phyloP scores from a whole-genome alignment of 2,888 invertebrate species.

The Erpobdella octoculata region DNA sequence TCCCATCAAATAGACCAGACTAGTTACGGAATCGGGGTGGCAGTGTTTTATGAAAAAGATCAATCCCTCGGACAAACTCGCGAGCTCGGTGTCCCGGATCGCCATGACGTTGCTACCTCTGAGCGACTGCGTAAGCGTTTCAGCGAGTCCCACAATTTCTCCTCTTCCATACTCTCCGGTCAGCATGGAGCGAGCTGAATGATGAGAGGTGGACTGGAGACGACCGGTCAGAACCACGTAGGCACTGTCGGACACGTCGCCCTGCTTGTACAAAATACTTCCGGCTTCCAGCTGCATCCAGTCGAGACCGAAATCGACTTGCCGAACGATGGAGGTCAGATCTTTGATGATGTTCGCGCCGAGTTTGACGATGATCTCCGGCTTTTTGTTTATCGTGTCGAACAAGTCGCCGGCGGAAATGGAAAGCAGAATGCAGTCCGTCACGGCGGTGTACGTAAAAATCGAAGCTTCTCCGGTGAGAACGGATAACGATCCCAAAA shows the following conservation, averaged over 20 bases:
- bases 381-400: neutral
- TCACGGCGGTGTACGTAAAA: constrained; percentile 8
- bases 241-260: constrained; percentile 24
- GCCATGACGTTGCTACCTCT: constrained; percentile 25
- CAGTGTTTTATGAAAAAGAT: constrained; percentile 26
- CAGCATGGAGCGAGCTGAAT: constrained; percentile 20
- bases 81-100: constrained; percentile 27
- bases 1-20: constrained; percentile 23
- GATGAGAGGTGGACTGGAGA: constrained; percentile 13
- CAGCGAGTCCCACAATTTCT: constrained; percentile 26
- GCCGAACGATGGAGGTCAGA: constrained; percentile 22
- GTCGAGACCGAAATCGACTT: constrained; percentile 28
- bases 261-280: constrained; percentile 22
- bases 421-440: constrained; percentile 20
- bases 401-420: constrained; percentile 17
- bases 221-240: constrained; percentile 27
- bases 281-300: constrained; percentile 28
- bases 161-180: constrained; percentile 30
- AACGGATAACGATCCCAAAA: constrained; percentile 27
- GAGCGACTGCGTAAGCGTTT: constrained; percentile 20
- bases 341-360: constrained; percentile 22
- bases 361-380: constrained; percentile 22
- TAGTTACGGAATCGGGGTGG: constrained; percentile 26
- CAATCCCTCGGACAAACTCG: constrained; percentile 20
- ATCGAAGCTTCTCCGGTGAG: constrained; percentile 25